Evolutionary conservation across 2,888 invertebrate genomes (phyloP).

Genomic region (Mycalesis mineus): DNA sequence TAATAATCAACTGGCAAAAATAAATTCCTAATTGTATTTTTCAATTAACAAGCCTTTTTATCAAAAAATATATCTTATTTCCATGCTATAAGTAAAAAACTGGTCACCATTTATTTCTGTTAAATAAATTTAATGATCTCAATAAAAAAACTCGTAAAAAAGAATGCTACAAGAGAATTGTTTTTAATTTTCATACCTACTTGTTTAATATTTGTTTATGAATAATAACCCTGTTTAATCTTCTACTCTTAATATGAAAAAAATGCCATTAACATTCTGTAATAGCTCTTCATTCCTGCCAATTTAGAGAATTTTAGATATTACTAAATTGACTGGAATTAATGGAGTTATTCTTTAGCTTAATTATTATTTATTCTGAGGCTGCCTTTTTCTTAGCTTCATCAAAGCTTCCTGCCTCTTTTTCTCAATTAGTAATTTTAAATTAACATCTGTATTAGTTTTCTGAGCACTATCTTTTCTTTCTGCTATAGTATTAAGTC

Average conservation of each 20-base stretch:
- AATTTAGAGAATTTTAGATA: too few species aligned
- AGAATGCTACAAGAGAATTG: too few species aligned
- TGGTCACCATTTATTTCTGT: not conserved
- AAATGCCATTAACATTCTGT: too few species aligned
- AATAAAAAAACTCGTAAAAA: too few species aligned
- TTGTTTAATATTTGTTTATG: too few species aligned
- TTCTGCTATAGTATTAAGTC: constrained; percentile 23
- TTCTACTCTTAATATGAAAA: too few species aligned
- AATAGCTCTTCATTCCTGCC: too few species aligned
- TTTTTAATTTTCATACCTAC: too few species aligned
- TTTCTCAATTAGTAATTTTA: constrained; percentile 63
- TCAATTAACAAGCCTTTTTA: not conserved
- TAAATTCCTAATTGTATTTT: not conserved
- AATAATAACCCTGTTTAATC: too few species aligned
- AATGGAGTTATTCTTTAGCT: too few species aligned
- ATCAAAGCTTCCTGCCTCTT: constrained; percentile 70
- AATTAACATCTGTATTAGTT: constrained; percentile 33
- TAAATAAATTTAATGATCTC: too few species aligned
- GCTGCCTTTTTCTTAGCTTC: constrained; percentile 60
- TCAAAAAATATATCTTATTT: not conserved
- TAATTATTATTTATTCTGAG: constrained; percentile 41
- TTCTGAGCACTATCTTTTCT: constrained; percentile 25
- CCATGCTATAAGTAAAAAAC: not conserved
- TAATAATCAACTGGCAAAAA: not conserved
- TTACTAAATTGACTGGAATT: too few species aligned